Evolutionary conservation across 1,140 invertebrate genomes (phyloP), one percentile per base, ranked within the genome.

Genomic region (Drosophila rufa): DNA sequence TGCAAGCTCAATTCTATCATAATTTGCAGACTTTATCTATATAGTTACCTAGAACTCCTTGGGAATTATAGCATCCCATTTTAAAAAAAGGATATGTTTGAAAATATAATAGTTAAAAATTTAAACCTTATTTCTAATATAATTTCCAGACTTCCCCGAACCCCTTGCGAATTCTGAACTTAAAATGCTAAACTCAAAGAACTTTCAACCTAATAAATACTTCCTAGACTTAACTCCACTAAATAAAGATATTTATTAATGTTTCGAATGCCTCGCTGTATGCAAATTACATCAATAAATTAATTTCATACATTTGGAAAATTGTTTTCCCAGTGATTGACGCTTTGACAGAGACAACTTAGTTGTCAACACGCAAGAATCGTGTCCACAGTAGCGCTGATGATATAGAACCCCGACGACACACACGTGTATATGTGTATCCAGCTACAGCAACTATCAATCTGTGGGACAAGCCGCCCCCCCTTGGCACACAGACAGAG

Each of bases 291-390:
- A 15, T 25, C 25, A 38, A 59, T 30, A 19, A 43, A 48, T 59
- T 51, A 42, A 57, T 45, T 58, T 43, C 40, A 36, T 36, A 68
- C 51, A 40, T 69, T 50, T 71, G 19, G 67, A 50, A 73, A 73
- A 73, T 73, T 48, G 55, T 73, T 73, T 55, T 71, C 53, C 67
- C 67, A 48, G 67, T 83, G 80, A 83, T 83, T 83, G 81, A 83
- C 71, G 81, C 81, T 80, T 80, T 83, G 81, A 77, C 82, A 76
- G 77, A 83, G 75, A 87, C 80, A 87, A 73, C 69, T 73, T 82
- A 82, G 82, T 87, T 82, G 82, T 74, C 75, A 75, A 79, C 83
- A 86, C 84, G 83, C 83, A 83, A 86, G 86, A 86, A 80, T 77
- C 83, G 66, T 86, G 83, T 87, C 82, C 71, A 68, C 62, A 46